These are phyloP conservation scores for Halocynthia roretzi DNA, from an alignment of 23 tunicate species.

Conservation along the genomic window DNA sequence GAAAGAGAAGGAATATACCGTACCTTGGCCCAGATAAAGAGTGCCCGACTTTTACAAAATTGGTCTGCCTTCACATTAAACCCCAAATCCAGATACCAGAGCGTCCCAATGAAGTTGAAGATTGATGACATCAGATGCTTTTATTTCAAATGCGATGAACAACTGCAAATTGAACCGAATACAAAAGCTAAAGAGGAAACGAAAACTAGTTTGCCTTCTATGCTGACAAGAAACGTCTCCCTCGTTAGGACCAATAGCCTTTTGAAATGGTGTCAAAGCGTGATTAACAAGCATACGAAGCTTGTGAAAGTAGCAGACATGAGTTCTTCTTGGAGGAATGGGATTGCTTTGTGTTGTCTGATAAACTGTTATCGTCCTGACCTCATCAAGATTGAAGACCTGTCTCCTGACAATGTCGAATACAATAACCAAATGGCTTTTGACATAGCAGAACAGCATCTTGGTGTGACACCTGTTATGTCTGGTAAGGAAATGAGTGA, in stretches of 20 bases:
- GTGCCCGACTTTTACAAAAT: constrained; percentile 12
- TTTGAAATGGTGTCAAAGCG: constrained; percentile 54
- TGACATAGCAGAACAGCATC: constrained; percentile 68
- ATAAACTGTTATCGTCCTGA: constrained; percentile 72
- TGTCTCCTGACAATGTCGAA: constrained; percentile 36
- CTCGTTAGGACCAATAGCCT: constrained; percentile 49
- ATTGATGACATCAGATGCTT: not conserved
- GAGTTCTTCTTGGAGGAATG: constrained; percentile 79
- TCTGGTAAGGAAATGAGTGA: constrained; percentile 80
- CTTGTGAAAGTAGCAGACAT: constrained; percentile 49
- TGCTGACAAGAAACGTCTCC: constrained; percentile 40
- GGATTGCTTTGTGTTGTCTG: constrained; percentile 63
- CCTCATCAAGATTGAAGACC: constrained; percentile 37
- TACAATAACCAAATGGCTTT: constrained; percentile 86
- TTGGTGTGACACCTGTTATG: constrained; percentile 77
- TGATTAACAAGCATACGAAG: constrained; percentile 26
- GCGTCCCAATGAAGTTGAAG: not conserved
- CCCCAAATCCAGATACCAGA: constrained; percentile 26
- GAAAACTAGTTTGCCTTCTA: not conserved
- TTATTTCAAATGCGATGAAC: constrained; percentile 3
- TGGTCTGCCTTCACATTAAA: constrained; percentile 21
- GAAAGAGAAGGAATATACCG: constrained; percentile 21
- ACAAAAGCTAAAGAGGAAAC: not conserved
- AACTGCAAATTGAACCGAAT: not conserved
- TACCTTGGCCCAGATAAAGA: constrained; percentile 6